Conservation (phyloP, 2,797 vertebrate species). For the Euthynnus affinis region DNA sequence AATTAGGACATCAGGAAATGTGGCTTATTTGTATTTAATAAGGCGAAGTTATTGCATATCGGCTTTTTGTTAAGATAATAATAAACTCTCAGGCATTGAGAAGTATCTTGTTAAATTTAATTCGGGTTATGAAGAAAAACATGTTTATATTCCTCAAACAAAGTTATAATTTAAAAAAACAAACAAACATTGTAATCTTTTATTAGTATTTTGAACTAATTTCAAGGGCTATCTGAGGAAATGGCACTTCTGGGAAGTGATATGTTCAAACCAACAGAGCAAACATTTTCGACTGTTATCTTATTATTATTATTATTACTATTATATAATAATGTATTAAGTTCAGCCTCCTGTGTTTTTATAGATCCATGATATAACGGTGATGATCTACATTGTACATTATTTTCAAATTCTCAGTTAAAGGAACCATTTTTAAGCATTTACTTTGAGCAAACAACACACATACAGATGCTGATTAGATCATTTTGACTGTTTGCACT, state of each 20-base stretch:
- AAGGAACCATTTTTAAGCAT: not conserved
- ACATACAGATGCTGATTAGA: slow-evolving; percentile 8
- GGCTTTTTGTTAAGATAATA: not conserved
- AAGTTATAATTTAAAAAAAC: too few species aligned
- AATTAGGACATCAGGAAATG: not conserved
- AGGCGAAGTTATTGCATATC: too few species aligned
- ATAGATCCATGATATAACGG: not conserved
- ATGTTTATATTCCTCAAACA: too few species aligned
- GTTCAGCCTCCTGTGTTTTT: not conserved
- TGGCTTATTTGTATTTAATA: not conserved
- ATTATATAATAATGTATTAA: not conserved
- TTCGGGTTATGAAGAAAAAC: too few species aligned
- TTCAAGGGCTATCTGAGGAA: not conserved
- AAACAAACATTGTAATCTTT: too few species aligned
- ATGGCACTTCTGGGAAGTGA: not conserved
- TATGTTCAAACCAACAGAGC: not conserved
- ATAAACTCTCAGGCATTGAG: not conserved
- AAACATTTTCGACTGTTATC: not conserved
- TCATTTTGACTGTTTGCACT: slow-evolving; percentile 27
- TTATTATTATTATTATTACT: too few species aligned
- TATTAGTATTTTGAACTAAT: not conserved
- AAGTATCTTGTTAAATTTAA: not conserved
- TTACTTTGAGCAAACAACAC: not conserved
- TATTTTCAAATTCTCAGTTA: slow-evolving; percentile 4
- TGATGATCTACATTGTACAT: slow-evolving; percentile 2